Base-by-base conservation (phyloP, 2,888 invertebrate species). In the Cephonodes hylas region DNA sequence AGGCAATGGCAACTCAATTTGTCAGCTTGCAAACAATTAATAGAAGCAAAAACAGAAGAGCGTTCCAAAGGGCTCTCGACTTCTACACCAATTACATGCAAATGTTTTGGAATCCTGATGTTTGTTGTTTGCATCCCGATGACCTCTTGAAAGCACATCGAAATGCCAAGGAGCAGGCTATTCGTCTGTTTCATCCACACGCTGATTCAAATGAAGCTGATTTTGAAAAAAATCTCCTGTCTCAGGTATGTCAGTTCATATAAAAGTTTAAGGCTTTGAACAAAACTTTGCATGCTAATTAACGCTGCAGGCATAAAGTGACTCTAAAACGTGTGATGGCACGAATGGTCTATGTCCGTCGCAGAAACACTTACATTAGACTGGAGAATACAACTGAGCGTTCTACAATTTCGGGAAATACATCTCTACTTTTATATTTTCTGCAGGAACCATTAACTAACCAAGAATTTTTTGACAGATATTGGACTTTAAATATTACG, bases 111-210 rank as follows among this genome's bases (percentile, higher is more conserved):
- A 23, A 61, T 20, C 58, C 58, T 8, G 58, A 34, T 6, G 6
- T 10, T 15, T 58, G 58, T 25, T 61, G 61, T 18, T 7, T 61
- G 8, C 61, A 61, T 27, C 61, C 61, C 13, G 38, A 34, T 25
- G 61, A 61, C 27, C 18, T 61, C 4, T 13, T 8, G 13, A n/a
- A 10, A 15, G 46, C 31, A n/a, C 58, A 58, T 20, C n/a, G 46
- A 18, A 25, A 3, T 3, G 58, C 42, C 22, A 58, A 45, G 13
- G 0, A 27, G 4, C 58, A 46, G 34, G 61, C 61, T n/a, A 34
- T 46, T 6, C 8, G 6, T 3, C 6, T 58, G 15, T 61, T 61
- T 34, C 58, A 58, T 13, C 58, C 61, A 2, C 23, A 38, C 18
- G 38, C 22, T 0, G 38, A n/a, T 10, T 38, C 2, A 31, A 3